These are phyloP conservation scores for Dendrophyllia cribrosa DNA, from an alignment of 64 coral and sea anemone species.

Conservation along the genomic window DNA sequence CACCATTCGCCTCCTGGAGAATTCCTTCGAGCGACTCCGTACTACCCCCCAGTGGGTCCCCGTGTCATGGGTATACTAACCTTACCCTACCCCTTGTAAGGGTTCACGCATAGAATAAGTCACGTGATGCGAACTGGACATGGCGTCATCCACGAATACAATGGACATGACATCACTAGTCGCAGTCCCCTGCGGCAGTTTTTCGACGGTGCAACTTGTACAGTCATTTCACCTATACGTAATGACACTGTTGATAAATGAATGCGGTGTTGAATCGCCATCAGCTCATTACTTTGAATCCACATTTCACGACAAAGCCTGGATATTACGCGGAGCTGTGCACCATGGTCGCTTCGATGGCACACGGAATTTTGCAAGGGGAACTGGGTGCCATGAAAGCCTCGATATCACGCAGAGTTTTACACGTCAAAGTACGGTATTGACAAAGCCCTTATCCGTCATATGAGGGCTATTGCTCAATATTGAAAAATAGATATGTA, in stretches of 20 bases:
- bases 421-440: neutral
- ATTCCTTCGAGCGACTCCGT: conserved; percentile 63
- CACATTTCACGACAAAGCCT: neutral
- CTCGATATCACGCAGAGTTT: neutral
- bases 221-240: neutral
- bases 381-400: neutral
- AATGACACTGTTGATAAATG: neutral
- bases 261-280: neutral
- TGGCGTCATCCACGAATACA: neutral
- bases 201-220: neutral
- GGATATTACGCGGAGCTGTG: neutral
- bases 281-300: neutral
- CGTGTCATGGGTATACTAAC: conserved; percentile 88
- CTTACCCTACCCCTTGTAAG: neutral
- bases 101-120: neutral
- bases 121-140: neutral
- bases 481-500: too few relatives aligned
- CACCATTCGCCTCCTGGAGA: conserved; percentile 79
- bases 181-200: neutral
- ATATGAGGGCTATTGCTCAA: too few relatives aligned
- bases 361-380: neutral
- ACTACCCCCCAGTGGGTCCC: conserved; percentile 89
- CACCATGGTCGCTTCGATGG: neutral
- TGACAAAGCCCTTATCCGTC: too few relatives aligned
- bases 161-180: neutral